Conservation (phyloP, 1,140 invertebrate species). For the Pinna nobilis region DNA sequence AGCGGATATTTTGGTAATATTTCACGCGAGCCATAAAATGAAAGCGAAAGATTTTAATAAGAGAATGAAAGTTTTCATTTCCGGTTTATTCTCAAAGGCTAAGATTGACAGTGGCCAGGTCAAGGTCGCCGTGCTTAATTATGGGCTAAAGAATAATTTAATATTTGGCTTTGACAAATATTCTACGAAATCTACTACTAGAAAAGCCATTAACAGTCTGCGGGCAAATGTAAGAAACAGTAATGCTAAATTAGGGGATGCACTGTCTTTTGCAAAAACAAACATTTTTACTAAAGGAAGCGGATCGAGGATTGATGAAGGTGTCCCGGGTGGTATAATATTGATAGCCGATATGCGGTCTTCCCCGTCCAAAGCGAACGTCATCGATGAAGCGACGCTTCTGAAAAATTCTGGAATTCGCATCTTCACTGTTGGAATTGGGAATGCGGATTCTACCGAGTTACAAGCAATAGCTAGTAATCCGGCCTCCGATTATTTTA, state of each 20-base stretch:
- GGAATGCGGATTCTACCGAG: conserved; percentile 40
- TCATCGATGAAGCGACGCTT: conserved; percentile 37
- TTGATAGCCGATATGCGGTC: conserved; percentile 57
- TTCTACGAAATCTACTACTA: conserved; percentile 31
- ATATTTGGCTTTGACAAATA: conserved; percentile 43
- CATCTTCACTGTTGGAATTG: conserved; percentile 49
- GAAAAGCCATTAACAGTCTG: conserved; percentile 27
- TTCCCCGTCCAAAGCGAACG: conserved; percentile 18
- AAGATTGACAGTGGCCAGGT: conserved; percentile 37
- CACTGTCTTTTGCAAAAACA: conserved; percentile 15
- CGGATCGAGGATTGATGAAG: conserved; percentile 19
- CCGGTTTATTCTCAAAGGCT: conserved; percentile 34
- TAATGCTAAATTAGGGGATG: conserved; percentile 34
- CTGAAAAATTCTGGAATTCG: conserved; percentile 53
- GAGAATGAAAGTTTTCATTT: conserved; percentile 39
- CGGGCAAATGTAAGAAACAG: conserved; percentile 28
- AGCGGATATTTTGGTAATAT: conserved; percentile 51
- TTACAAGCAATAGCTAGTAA: conserved; percentile 39
- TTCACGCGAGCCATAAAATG: conserved; percentile 42
- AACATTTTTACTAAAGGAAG: conserved; percentile 16
- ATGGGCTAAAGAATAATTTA: conserved; percentile 21
- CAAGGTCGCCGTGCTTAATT: conserved; percentile 36
- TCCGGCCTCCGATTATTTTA: conserved; percentile 31
- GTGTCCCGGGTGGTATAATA: conserved; percentile 50
- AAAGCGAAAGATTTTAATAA: conserved; percentile 42